A percentile compares a stretch with the other conserved stretches of the same genome.
These are phyloP conservation scores for Elanus axillaris DNA, from an alignment of 2,113 vertebrate species.

Conservation along the genomic window DNA sequence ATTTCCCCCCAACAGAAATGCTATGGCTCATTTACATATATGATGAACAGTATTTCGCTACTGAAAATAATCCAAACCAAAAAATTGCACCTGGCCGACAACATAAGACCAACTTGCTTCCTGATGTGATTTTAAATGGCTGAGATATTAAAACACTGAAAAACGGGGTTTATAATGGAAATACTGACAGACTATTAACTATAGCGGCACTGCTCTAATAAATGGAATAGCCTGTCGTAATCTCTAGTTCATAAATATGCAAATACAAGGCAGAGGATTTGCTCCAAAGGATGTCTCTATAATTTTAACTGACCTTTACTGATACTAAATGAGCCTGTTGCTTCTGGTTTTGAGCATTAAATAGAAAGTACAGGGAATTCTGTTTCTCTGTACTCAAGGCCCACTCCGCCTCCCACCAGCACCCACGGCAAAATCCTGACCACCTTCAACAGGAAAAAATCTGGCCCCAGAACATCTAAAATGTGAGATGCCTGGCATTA, in stretches of 20 bases:
- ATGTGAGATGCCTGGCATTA: constrained; percentile 57
- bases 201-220: constrained; percentile 76
- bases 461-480: constrained; percentile 44
- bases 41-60: constrained; percentile 23
- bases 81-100: constrained; percentile 40
- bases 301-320: constrained; percentile 84
- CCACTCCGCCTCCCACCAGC: neutral
- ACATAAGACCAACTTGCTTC: constrained; percentile 67
- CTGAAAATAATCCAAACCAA: constrained; percentile 34
- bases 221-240: constrained; percentile 80
- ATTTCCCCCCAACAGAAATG: neutral
- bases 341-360: constrained; percentile 71
- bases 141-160: constrained; percentile 79
- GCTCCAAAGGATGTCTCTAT: constrained; percentile 82
- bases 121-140: constrained; percentile 76
- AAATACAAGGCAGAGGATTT: constrained; percentile 79
- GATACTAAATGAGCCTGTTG: constrained; percentile 78
- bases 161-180: constrained; percentile 81
- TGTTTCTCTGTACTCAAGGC: constrained; percentile 13
- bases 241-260: constrained; percentile 85
- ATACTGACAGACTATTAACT: constrained; percentile 84
- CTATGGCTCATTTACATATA: constrained; percentile 38
- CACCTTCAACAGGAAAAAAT: neutral
- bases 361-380: constrained; percentile 59
- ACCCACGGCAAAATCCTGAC: neutral